Base-by-base conservation (phyloP, 1,140 invertebrate species). In the Lineus longissimus region DNA sequence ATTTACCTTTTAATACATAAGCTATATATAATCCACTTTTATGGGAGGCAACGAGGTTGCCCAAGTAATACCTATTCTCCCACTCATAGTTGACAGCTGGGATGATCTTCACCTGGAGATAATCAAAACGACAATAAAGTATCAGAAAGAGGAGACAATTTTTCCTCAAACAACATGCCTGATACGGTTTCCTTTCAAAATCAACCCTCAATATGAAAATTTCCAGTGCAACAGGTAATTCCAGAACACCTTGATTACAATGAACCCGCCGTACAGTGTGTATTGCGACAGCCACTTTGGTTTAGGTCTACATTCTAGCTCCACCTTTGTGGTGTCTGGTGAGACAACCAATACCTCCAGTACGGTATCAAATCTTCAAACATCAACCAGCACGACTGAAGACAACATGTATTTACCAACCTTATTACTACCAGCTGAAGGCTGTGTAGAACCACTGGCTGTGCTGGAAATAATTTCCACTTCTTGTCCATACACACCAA, bases 61-160 rank as follows among this genome's bases (percentile, higher is more conserved):
- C 93, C 9, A 86, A 85, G 70, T 94, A 92, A 76, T 91, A 90
- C 70, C 88, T 87, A 29, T 89, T 86, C 73, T 96, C 93, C 94
- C 94, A 97, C 63, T 90, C 89, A 77, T 92, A 96, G 71, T 96
- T 92, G 13, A 95, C 93, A 55, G 95, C 86, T 78, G 91, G 94
- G 72, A 89, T 92, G 22, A 95, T 86, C 74, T 94, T 95, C 9
- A 97, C 89, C 81, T 93, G 29, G 89, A 91, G 81, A 88, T 88
- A 70, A 27, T 41, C 30, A 33, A 31, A 36, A 15, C 36, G n/a
- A 69, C 15, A 36, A 23, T 57, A 36, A 56, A 55, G 22, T 23
- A 17, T 43, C 7, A 51, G 31, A 23, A 2, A 33, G 27, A n/a
- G 57, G 31, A 15, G 47, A n/a, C 17, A 43, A 15, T 41, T 55